Evolutionary conservation across 2,888 invertebrate genomes (phyloP).

Genomic region (Drosophila borealis): DNA sequence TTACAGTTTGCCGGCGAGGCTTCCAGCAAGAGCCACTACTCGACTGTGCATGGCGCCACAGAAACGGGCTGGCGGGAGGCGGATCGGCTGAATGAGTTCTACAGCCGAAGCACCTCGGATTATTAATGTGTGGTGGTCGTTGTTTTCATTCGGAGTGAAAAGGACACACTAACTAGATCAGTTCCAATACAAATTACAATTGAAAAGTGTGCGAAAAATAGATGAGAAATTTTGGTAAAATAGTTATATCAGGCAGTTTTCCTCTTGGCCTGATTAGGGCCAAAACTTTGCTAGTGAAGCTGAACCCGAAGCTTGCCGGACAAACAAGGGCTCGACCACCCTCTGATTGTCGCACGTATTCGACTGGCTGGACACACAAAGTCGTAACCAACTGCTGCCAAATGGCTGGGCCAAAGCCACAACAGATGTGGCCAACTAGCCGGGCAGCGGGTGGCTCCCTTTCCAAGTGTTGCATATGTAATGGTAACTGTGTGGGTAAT

Average conservation of each 20-base stretch:
- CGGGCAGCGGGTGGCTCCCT: neutral
- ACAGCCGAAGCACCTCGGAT: constrained; percentile 35
- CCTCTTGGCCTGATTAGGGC: no score
- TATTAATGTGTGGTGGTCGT: neutral
- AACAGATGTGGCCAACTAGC: constrained; percentile 60
- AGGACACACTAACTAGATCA: neutral
- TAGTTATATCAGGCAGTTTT: no score
- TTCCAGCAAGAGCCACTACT: constrained; percentile 87
- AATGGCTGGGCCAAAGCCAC: constrained; percentile 43
- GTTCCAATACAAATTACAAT: constrained; percentile 3
- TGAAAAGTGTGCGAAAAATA: constrained; percentile 1
- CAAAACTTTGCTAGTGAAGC: no score
- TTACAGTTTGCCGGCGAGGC: constrained; percentile 90
- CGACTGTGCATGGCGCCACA: constrained; percentile 90
- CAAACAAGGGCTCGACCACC: constrained; percentile 46
- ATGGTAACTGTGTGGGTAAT: constrained; percentile 35
- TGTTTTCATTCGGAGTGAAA: neutral
- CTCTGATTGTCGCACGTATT: constrained; percentile 58
- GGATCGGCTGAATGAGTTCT: constrained; percentile 86
- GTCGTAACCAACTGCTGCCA: constrained; percentile 34
- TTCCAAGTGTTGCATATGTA: constrained; percentile 66
- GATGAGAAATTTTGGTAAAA: neutral
- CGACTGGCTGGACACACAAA: constrained; percentile 48
- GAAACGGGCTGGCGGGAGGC: constrained; percentile 91
- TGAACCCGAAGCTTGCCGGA: neutral